A percentile compares a stretch with the other conserved stretches of the same genome.
phyloP scores from a whole-genome alignment of 2,113 vertebrate species.

The Catharus bicknelli region DNA sequence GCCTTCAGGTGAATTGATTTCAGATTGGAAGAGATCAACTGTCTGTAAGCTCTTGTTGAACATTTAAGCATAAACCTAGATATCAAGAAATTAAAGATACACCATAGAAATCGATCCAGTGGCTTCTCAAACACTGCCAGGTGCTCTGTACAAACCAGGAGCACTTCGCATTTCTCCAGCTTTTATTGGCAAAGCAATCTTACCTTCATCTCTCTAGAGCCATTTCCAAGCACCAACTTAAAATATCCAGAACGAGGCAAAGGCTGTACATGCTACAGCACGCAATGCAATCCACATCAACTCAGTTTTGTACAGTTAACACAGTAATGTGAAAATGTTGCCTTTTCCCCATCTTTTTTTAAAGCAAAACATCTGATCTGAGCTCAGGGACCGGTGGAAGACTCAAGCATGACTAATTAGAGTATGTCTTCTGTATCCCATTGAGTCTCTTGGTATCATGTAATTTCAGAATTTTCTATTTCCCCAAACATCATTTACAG shows the following conservation, averaged over 20 bases:
- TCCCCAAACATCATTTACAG: background rate
- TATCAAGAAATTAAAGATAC: background rate
- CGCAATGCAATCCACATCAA: background rate
- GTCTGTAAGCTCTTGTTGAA: background rate
- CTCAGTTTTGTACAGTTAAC: background rate
- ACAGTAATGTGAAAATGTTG: background rate
- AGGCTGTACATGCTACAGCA: background rate
- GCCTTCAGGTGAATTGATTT: background rate
- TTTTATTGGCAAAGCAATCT: background rate
- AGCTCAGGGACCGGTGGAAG: background rate
- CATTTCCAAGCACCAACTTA: background rate
- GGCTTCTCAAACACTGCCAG: background rate
- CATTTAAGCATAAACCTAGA: background rate
- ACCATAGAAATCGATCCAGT: background rate
- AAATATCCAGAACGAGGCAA: background rate
- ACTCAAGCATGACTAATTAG: background rate
- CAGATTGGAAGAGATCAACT: background rate
- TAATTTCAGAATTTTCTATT: slow-evolving; percentile 4
- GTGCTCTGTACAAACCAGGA: background rate
- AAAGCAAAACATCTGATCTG: background rate
- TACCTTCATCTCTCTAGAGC: background rate
- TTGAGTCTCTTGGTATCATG: background rate
- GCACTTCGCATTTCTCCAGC: background rate
- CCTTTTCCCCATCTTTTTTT: background rate
- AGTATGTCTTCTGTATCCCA: background rate